These are phyloP conservation scores for Enhydra lutris DNA, from an alignment of 2,113 vertebrate genomes.

Conservation along the genomic window DNA sequence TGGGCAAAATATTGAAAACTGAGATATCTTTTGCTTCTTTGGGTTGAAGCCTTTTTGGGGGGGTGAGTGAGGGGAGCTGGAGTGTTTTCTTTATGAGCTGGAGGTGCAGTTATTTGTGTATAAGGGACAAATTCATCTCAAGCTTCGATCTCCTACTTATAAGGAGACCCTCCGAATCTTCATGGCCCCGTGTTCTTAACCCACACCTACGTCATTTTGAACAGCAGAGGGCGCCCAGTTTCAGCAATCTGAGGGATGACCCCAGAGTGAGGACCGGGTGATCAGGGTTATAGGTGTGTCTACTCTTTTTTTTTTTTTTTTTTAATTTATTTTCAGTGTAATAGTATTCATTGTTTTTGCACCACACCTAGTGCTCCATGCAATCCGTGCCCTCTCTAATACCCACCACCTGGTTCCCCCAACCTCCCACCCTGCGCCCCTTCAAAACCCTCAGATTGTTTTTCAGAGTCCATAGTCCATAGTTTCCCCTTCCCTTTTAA, in stretches of 20 bases:
- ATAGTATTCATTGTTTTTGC: too few species aligned
- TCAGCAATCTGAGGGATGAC: neutral
- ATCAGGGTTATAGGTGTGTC: neutral
- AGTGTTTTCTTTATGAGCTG: neutral
- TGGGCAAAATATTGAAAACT: neutral
- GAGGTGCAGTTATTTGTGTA: neutral
- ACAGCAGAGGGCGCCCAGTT: constrained; percentile 39
- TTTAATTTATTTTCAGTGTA: too few species aligned
- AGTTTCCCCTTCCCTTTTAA: neutral
- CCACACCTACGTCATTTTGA: neutral
- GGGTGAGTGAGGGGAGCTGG: neutral
- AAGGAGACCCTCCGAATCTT: neutral
- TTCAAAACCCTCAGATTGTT: too few species aligned
- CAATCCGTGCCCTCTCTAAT: too few species aligned
- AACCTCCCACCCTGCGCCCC: too few species aligned
- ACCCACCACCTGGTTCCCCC: too few species aligned
- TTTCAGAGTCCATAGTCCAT: too few species aligned
- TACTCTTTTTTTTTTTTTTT: too few species aligned
- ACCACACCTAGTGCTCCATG: too few species aligned
- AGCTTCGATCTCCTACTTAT: neutral
- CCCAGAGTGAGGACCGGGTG: too few species aligned
- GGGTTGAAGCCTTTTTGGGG: neutral
- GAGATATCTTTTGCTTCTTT: neutral
- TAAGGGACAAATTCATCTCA: neutral
- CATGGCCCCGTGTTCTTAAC: neutral